Conservation (phyloP, 2,797 vertebrate genomes). For the Notolabrus celidotus region DNA sequence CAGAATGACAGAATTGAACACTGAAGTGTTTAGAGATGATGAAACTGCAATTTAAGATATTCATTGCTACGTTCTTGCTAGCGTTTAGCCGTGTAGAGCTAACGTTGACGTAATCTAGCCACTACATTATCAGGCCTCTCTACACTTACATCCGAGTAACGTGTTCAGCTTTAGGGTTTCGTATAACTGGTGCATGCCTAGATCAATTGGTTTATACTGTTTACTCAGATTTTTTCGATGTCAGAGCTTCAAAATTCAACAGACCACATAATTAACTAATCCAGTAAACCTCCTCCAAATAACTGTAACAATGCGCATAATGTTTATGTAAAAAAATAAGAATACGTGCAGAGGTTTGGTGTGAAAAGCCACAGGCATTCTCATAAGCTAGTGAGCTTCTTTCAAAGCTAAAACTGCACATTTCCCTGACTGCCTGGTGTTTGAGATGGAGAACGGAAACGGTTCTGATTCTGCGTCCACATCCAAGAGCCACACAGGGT, state of each 20-base stretch:
- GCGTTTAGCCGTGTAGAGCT: constrained; percentile 41
- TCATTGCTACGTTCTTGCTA: constrained; percentile 65
- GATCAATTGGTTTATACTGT: neutral
- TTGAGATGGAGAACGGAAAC: constrained; percentile 81
- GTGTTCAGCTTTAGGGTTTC: constrained; percentile 2
- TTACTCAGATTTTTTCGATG: constrained; percentile 6
- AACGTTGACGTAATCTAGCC: neutral
- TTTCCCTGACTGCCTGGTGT: constrained; percentile 9
- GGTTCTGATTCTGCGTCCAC: constrained; percentile 78
- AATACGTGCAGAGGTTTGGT: neutral
- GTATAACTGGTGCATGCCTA: neutral
- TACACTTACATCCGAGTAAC: neutral
- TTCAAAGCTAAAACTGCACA: constrained; percentile 14
- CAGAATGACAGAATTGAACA: constrained; percentile 32
- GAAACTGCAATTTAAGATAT: constrained; percentile 60
- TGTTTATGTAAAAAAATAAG: neutral
- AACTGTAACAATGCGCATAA: neutral
- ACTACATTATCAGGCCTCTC: neutral
- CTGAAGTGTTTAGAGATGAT: constrained; percentile 35
- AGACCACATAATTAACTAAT: neutral
- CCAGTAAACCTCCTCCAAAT: neutral
- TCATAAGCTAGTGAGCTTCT: neutral
- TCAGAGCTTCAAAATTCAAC: constrained; percentile 5
- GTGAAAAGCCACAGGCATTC: neutral
- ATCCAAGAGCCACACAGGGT: constrained; percentile 79